Evolutionary conservation across 2,113 vertebrate species (phyloP), one percentile per base, ranked within the genome.

Genomic region (Megalops atlanticus): DNA sequence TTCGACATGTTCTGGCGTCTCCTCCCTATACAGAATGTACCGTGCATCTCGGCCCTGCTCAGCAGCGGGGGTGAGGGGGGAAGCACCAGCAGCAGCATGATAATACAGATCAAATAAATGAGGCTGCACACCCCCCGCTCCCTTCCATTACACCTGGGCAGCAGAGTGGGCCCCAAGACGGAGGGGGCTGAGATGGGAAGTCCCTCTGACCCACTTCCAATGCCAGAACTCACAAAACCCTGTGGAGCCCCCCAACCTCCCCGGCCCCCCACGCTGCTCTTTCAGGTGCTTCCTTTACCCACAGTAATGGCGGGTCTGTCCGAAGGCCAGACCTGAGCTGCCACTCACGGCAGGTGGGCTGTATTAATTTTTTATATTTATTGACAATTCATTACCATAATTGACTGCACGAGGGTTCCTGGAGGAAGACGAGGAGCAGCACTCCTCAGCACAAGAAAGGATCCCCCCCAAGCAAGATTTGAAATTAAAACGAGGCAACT

Each of bases 351-450:
- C 91, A 93, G 97, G 93, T 94, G 94, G 93, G 92, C 94, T 93
- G 91, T 96, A 99, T 99, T 95, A 98, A 96, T 97, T 96, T 98
- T 98, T 98, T 96, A 98, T 98, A 98, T 97, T 97, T 98, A 99
- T 98, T 98, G 97, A 98, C 97, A 98, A 97, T 97, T 98, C 96
- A 99, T 99, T 99, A 98, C 95, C 97, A 99, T 99, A 99, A 99
- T 98, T 99, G 97, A 99, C 96, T 97, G 95, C 90, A 88, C 91
- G 93, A 88, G 93, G 93, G 92, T 95, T 95, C 95, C 89, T 90
- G 90, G 93, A 92, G 94, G 92, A 95, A 94, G 93, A 92, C 91
- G 89, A 92, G 82, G 91, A 89, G 92, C 87, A 88, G 92, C n/a
- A 92, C 94, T 95, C 94, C 94, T 93, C 95, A 94, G 94, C 93